A percentile compares a stretch with the other conserved stretches of the same genome.
Conservation (phyloP, 2,113 vertebrate genomes). For the Dicerorhinus sumatrensis region DNA sequence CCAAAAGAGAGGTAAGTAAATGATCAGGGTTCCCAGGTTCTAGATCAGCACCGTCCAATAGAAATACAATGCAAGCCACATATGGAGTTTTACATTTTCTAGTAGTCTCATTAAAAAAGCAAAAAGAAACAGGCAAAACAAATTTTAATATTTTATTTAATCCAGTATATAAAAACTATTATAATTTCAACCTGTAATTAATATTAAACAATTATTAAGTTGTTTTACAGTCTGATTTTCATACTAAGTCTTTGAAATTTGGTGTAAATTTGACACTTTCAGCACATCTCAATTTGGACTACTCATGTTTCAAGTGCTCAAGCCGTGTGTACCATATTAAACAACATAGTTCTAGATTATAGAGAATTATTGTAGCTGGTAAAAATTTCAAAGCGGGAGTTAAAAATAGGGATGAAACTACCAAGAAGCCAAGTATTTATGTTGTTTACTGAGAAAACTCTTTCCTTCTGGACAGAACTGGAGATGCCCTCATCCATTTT, state of each 20-base stretch:
- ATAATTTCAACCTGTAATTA: constrained; percentile 24
- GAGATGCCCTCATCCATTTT: neutral
- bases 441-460: constrained; percentile 12
- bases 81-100: constrained; percentile 39
- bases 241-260: constrained; percentile 33
- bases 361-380: constrained; percentile 5
- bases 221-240: constrained; percentile 11
- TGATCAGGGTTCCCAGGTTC: neutral
- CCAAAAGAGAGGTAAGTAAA: constrained; percentile 55
- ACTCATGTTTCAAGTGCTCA: neutral
- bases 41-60: neutral
- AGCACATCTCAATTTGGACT: constrained; percentile 24
- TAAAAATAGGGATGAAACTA: constrained; percentile 47
- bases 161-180: constrained; percentile 25
- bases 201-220: constrained; percentile 20
- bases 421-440: neutral
- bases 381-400: constrained; percentile 44
- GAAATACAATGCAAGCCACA: constrained; percentile 16
- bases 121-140: constrained; percentile 37
- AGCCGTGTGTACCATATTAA: neutral
- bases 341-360: neutral
- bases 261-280: constrained; percentile 35
- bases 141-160: constrained; percentile 49
- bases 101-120: constrained; percentile 27
- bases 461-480: neutral